Evolutionary conservation across 1,140 invertebrate genomes (phyloP).

Genomic region (Macrotrachela quadricornifera): DNA sequence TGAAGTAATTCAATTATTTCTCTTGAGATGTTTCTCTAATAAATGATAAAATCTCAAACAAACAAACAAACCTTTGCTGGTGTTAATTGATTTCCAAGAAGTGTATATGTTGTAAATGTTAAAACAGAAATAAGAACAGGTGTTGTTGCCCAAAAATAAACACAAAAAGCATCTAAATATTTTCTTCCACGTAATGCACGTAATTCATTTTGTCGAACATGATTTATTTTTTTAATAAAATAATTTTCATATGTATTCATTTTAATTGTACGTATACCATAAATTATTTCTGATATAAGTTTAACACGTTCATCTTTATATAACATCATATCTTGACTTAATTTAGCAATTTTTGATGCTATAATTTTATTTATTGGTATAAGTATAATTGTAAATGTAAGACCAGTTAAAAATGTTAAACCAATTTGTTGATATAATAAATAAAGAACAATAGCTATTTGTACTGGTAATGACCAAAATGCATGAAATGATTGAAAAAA

Average conservation of each 20-base stretch:
- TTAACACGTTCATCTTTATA: conserved; percentile 73
- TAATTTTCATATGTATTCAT: conserved; percentile 74
- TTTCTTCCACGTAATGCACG: conserved; percentile 50
- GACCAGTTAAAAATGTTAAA: conserved; percentile 64
- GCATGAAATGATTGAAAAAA: conserved; percentile 84
- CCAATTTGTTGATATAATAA: conserved; percentile 51
- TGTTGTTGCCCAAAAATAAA: conserved; percentile 97
- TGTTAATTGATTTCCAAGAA: conserved; percentile 53
- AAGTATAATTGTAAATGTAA: conserved; percentile 58
- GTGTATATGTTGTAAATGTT: conserved; percentile 67
- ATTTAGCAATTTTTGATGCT: conserved; percentile 62
- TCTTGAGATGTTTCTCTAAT: too few species aligned
- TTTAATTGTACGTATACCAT: conserved; percentile 69
- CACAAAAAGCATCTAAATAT: conserved; percentile 92
- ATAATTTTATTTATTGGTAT: conserved; percentile 83
- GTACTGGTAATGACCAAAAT: conserved; percentile 83
- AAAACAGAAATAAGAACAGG: conserved; percentile 75
- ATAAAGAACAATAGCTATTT: conserved; percentile 34
- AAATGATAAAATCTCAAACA: too few species aligned
- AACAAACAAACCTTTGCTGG: conserved; percentile 49
- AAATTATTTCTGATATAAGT: conserved; percentile 62
- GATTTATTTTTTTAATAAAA: conserved; percentile 46
- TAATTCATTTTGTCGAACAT: conserved; percentile 52
- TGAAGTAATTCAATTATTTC: too few species aligned
- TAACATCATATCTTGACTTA: conserved; percentile 68